A percentile compares a stretch with the other conserved stretches of the same genome.
Conservation (phyloP, 2,113 vertebrate species). For the Vidua chalybeata region DNA sequence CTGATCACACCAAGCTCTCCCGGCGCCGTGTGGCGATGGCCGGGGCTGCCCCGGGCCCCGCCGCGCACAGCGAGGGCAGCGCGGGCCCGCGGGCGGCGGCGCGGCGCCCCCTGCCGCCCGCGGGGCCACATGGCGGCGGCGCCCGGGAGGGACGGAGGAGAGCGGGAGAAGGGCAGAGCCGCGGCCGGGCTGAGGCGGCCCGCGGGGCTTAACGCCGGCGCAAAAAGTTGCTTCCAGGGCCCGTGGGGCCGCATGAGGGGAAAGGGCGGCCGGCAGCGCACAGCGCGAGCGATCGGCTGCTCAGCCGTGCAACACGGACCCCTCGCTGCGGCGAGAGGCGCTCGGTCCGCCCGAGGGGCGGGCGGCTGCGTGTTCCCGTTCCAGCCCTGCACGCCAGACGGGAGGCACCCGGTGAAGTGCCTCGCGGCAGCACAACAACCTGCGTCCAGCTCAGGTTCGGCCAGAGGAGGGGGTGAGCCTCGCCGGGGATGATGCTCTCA, state of each 20-base stretch:
- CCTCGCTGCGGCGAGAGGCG: accelerated
- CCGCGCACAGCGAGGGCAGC: background rate
- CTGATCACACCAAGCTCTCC: too few relatives aligned
- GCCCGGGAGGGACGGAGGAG: background rate
- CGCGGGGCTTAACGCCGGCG: background rate
- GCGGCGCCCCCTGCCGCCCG: background rate
- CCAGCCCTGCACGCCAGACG: background rate
- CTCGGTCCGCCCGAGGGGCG: background rate
- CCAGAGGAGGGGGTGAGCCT: background rate
- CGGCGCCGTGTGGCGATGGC: too few relatives aligned
- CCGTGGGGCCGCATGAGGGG: background rate
- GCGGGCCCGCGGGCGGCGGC: background rate
- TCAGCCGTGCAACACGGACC: background rate
- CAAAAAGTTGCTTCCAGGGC: background rate
- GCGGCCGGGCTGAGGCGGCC: background rate
- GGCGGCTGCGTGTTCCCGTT: background rate
- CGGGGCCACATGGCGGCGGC: background rate
- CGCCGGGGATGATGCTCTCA: too few relatives aligned
- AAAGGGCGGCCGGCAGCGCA: background rate
- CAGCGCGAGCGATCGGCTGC: background rate
- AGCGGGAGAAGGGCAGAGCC: too few relatives aligned
- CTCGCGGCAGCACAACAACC: accelerated
- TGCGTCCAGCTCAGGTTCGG: background rate
- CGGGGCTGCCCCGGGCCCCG: background rate
- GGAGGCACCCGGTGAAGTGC: background rate